These are phyloP conservation scores for Pollicipes pollicipes DNA, from an alignment of 1,140 invertebrate species.

Conservation along the genomic window DNA sequence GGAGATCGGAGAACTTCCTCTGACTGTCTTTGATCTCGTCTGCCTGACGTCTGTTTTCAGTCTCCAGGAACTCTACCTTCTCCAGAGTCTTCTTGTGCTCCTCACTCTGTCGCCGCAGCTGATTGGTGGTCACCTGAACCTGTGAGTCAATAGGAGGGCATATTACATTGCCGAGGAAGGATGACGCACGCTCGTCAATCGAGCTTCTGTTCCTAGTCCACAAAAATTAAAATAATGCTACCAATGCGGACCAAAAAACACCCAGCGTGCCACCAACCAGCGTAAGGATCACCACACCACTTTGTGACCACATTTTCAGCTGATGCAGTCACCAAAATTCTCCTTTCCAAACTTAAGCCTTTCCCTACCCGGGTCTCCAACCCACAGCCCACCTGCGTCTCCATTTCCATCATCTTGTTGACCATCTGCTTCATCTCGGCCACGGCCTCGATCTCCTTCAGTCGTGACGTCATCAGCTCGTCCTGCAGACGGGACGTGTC, in stretches of 20 bases:
- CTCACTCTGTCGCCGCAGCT: constrained; percentile 80
- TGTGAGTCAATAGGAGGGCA: constrained; percentile 26
- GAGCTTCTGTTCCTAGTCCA: too few species aligned
- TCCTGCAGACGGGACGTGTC: constrained; percentile 71
- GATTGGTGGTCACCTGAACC: constrained; percentile 87
- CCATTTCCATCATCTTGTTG: constrained; percentile 94
- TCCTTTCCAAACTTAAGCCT: background rate
- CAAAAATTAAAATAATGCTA: too few species aligned
- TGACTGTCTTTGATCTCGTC: constrained; percentile 65
- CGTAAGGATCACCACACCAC: too few species aligned
- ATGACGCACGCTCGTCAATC: too few species aligned
- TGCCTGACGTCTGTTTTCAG: constrained; percentile 52
- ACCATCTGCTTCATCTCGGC: constrained; percentile 86
- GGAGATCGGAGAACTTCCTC: constrained; percentile 68
- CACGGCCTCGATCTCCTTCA: constrained; percentile 76
- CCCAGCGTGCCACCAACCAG: too few species aligned
- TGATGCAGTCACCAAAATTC: too few species aligned
- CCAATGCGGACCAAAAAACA: too few species aligned
- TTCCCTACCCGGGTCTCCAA: background rate
- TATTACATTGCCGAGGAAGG: too few species aligned
- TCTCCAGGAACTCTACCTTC: constrained; percentile 47
- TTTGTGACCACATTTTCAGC: too few species aligned
- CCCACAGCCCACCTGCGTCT: constrained; percentile 44
- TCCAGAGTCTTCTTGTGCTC: constrained; percentile 67
- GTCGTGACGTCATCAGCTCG: constrained; percentile 73